Base-by-base conservation (phyloP, 2,888 invertebrate genomes). In the Parthenolecanium corni region DNA sequence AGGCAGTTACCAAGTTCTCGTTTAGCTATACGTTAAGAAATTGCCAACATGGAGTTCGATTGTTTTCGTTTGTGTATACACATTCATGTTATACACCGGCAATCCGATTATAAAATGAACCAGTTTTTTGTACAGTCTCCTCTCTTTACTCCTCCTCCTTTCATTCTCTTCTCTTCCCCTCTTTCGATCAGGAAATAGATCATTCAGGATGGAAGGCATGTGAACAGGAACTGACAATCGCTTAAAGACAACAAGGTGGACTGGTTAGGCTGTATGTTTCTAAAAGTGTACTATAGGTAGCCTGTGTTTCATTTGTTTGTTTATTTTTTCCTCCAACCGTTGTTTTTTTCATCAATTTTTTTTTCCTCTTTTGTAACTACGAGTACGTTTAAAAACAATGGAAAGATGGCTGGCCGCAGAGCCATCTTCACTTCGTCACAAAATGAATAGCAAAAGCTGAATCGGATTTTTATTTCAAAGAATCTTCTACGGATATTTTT, bases 41-140 rank as follows among this genome's bases (percentile, higher is more conserved):
- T 58, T 38, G 58, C 58, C 58, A 58, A 58, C 58, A 58, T 49
- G 58, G 58, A 58, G 58, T 58, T 58, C 58, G 49, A 58, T 58
- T 58, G 58, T 58, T 14, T 31, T 47, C 57, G 46, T 31, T 4
- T 31, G 31, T 31, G 4, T 31, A 18, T 31, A 47, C 57, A 46
- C 31, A 47, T 57, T 47, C 31, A 25, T 25, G 57, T 46, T 24
- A 9, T 31, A 31, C 4, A 31, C 4, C 9, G 31, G 47, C n/a
- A 51, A 58, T 58, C 58, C 38, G 47, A 49, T 31, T 49, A 58
- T 47, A 58, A 58, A 58, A 58, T 47, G 58, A 58, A 58, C 58
- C 58, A 58, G 58, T 58, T 58, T 49, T 58, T 58, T 58, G 58
- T 58, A 49, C 38, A 49, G 36, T 58, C 58, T 58, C 9, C 31